These are phyloP conservation scores for Eubasilissa regina DNA, from an alignment of 1,140 invertebrate genomes.

Conservation along the genomic window DNA sequence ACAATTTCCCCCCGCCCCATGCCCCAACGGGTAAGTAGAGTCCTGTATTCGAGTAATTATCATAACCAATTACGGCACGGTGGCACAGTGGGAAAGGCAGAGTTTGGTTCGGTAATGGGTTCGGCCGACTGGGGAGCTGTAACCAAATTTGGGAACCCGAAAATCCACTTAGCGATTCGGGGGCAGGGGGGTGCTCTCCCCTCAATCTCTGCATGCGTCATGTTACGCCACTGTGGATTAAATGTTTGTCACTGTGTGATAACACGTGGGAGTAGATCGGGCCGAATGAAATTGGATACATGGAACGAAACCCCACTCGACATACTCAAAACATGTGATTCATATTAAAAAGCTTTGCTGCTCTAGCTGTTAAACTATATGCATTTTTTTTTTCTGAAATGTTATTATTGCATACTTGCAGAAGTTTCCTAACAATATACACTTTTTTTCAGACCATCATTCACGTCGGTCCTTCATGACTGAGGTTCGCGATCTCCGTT, in stretches of 20 bases:
- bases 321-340: too few species aligned
- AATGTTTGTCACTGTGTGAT: conserved; percentile 35
- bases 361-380: too few species aligned
- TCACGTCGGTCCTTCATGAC: too few species aligned
- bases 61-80: conserved; percentile 34
- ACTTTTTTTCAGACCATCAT: too few species aligned
- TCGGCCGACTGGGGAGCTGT: conserved; percentile 53
- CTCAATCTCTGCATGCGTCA: conserved; percentile 42
- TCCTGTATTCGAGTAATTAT: conserved; percentile 29
- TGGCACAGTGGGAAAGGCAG: conserved; percentile 20
- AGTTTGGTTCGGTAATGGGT: conserved; percentile 52
- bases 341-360: too few species aligned
- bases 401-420: too few species aligned
- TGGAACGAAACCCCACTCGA: not conserved
- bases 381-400: too few species aligned
- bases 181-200: conserved; percentile 15
- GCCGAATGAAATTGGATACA: not conserved
- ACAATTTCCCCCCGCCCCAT: not conserved
- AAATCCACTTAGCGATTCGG: conserved; percentile 57
- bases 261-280: not conserved
- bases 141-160: conserved; percentile 58
- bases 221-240: conserved; percentile 31
- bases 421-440: too few species aligned
- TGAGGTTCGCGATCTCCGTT: too few species aligned
- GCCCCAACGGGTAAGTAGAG: not conserved